phyloP scores from a whole-genome alignment of 2,113 vertebrate genomes.

The Cynopterus brachyotis region DNA sequence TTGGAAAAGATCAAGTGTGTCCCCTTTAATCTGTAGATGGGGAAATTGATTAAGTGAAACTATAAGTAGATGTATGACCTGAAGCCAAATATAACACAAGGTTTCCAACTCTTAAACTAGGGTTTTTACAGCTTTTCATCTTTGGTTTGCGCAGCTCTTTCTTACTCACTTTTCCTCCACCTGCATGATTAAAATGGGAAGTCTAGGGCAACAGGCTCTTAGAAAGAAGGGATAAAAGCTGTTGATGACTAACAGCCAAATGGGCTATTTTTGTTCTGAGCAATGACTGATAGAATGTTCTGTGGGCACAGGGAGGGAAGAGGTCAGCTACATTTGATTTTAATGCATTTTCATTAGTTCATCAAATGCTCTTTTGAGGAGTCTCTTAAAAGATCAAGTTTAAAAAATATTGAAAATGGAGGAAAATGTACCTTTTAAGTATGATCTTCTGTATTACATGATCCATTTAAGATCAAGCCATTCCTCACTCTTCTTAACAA shows the following conservation, averaged over 20 bases:
- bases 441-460: background rate
- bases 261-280: constrained; percentile 15
- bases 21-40: background rate
- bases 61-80: background rate
- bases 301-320: background rate
- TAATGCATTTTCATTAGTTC: constrained; percentile 54
- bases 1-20: background rate
- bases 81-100: background rate
- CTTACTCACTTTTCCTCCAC: background rate
- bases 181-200: background rate
- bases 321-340: constrained; percentile 46
- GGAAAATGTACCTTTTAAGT: constrained; percentile 35
- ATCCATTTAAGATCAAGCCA: constrained; percentile 54
- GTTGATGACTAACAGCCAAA: background rate
- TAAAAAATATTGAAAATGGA: constrained; percentile 32
- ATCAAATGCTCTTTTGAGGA: constrained; percentile 52
- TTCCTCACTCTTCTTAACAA: constrained; percentile 52
- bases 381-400: constrained; percentile 45
- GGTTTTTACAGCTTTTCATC: background rate
- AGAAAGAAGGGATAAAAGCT: background rate
- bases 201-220: background rate
- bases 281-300: background rate
- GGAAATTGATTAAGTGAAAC: background rate
- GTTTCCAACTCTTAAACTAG: background rate
- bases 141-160: background rate